Evolutionary conservation across 2,113 vertebrate species (phyloP).

Genomic region (Pygoscelis antarcticus): DNA sequence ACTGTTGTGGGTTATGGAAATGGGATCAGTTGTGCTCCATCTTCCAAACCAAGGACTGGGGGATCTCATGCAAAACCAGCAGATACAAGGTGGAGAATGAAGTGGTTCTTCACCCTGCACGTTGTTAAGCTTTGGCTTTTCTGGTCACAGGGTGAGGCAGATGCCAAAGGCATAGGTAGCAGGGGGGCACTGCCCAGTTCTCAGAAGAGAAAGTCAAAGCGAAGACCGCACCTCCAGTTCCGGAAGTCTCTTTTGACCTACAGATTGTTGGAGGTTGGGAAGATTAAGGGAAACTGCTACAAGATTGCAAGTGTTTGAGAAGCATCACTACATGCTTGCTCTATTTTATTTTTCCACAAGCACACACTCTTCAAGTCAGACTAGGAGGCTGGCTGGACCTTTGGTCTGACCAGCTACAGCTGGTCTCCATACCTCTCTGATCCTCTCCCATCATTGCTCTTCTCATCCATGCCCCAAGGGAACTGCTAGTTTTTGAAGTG

Average conservation of each 20-base stretch:
- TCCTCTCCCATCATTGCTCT: background rate
- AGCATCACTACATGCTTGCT: background rate
- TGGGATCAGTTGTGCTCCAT: background rate
- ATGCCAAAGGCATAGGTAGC: background rate
- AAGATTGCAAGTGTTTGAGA: background rate
- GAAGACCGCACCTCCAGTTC: background rate
- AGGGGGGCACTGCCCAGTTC: background rate
- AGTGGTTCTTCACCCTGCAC: background rate
- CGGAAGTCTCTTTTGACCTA: background rate
- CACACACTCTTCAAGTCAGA: background rate
- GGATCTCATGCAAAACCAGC: background rate
- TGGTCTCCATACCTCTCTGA: background rate
- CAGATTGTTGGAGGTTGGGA: background rate
- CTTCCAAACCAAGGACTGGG: background rate
- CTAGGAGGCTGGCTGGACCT: background rate
- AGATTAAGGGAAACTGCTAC: background rate
- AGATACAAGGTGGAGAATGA: background rate
- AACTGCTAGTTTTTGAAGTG: background rate
- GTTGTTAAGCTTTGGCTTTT: background rate
- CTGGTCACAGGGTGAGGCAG: background rate
- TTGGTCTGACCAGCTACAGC: background rate
- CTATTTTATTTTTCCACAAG: background rate
- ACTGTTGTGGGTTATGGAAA: background rate
- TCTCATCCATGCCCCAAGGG: fast-evolving
- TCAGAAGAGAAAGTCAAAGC: background rate